Percentiles rank a stretch among this genome's conserved stretches.
Evolutionary conservation across 2,797 vertebrate species (phyloP).

Genomic region (Urosaurus nigricauda): DNA sequence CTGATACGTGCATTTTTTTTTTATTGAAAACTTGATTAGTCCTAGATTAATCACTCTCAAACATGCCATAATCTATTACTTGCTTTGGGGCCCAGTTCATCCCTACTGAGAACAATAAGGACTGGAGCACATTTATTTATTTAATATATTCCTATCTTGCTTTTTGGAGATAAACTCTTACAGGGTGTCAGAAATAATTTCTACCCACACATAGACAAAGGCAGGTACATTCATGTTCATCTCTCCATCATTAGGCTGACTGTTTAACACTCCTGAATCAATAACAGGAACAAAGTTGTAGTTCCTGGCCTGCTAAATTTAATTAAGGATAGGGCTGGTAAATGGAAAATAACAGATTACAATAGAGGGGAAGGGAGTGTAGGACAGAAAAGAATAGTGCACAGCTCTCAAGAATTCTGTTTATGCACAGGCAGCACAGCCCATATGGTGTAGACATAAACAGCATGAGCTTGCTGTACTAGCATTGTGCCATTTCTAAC

Average conservation of each 20-base stretch:
- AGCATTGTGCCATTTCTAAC: conserved; percentile 51
- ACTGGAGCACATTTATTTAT: neutral
- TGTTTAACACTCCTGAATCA: neutral
- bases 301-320: neutral
- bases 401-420: conserved; percentile 48
- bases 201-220: neutral
- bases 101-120: conserved; percentile 14
- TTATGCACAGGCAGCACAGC: conserved; percentile 40
- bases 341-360: conserved; percentile 55
- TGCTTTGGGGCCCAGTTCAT: conserved; percentile 4
- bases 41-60: neutral
- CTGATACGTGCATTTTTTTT: neutral
- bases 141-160: neutral
- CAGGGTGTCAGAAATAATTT: conserved; percentile 10
- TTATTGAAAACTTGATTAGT: neutral
- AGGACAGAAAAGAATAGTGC: conserved; percentile 47
- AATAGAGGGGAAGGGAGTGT: conserved; percentile 54
- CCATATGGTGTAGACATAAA: conserved; percentile 62
- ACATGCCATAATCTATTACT: neutral
- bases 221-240: neutral
- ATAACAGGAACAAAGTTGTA: conserved; percentile 37
- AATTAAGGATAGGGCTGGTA: conserved; percentile 34
- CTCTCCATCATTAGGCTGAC: conserved; percentile 12
- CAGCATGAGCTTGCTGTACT: conserved; percentile 59
- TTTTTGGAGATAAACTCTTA: neutral